phyloP scores from a whole-genome alignment of 2,113 vertebrate genomes.

The Geothlypis trichas region DNA sequence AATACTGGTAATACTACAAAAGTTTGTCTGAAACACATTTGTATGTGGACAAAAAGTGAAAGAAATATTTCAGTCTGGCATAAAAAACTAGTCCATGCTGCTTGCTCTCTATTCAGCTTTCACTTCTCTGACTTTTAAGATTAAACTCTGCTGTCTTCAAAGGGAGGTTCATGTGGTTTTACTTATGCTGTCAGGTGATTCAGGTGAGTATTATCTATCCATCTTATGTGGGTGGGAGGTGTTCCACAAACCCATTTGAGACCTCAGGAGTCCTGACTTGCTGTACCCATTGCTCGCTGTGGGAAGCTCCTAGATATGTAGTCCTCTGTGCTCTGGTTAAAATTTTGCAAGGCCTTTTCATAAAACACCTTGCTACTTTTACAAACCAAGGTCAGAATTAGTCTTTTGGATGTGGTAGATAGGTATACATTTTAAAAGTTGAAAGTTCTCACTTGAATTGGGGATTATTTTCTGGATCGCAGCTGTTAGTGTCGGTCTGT shows the following conservation, averaged over 20 bases:
- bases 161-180: not conserved
- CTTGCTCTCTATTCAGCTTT: not conserved
- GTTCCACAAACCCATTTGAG: not conserved
- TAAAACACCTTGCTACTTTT: not conserved
- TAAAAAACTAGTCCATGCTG: not conserved
- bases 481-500: not conserved
- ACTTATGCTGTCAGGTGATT: not conserved
- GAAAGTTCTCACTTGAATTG: not conserved
- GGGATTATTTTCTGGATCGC: not conserved
- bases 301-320: not conserved
- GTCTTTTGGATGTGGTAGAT: not conserved
- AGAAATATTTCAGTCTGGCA: not conserved
- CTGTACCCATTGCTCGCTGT: not conserved
- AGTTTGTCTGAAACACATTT: not conserved
- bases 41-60: not conserved
- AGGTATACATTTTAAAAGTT: not conserved
- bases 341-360: not conserved
- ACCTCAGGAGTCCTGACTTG: not conserved
- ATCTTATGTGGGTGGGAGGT: not conserved
- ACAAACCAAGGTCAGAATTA: not conserved
- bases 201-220: not conserved
- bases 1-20: not conserved
- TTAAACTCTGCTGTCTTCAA: not conserved
- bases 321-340: not conserved
- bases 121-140: not conserved